Evolutionary conservation across 2,888 invertebrate genomes (phyloP).

Genomic region (Drosophila glabriapex): DNA sequence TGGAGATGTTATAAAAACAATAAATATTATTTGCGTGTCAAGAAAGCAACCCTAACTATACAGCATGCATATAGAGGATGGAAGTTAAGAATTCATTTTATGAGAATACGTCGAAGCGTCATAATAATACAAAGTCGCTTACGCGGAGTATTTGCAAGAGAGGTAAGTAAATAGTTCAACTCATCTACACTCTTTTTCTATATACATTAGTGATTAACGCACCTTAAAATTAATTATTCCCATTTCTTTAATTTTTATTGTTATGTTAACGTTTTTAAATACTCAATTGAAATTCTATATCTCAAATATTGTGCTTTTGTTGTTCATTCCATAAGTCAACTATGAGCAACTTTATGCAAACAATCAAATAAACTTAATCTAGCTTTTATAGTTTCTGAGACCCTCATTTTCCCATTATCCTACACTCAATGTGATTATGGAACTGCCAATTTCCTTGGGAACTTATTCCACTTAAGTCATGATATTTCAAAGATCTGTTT

Average conservation of each 20-base stretch:
- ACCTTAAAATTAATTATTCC: not conserved
- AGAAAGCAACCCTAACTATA: constrained; percentile 90
- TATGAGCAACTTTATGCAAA: no score
- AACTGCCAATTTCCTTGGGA: no score
- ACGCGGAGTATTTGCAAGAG: constrained; percentile 95
- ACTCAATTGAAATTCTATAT: fast-evolving
- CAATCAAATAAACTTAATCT: not conserved
- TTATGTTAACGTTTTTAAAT: not conserved
- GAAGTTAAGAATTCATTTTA: constrained; percentile 92
- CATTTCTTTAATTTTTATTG: not conserved
- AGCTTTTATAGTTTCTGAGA: no score
- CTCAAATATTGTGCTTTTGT: not conserved
- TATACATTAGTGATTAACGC: not conserved
- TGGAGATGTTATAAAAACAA: constrained; percentile 89
- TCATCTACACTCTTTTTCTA: not conserved
- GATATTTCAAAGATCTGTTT: no score
- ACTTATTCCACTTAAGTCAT: no score
- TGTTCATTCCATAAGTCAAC: no score
- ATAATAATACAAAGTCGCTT: constrained; percentile 94
- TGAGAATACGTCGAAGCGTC: constrained; percentile 92
- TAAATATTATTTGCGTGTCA: constrained; percentile 89
- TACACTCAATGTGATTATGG: no score
- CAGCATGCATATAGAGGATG: constrained; percentile 95
- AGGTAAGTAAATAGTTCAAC: constrained; percentile 86
- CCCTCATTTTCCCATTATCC: no score